Evolutionary conservation across 1,140 invertebrate species (phyloP).

Genomic region (Chelonus insularis): DNA sequence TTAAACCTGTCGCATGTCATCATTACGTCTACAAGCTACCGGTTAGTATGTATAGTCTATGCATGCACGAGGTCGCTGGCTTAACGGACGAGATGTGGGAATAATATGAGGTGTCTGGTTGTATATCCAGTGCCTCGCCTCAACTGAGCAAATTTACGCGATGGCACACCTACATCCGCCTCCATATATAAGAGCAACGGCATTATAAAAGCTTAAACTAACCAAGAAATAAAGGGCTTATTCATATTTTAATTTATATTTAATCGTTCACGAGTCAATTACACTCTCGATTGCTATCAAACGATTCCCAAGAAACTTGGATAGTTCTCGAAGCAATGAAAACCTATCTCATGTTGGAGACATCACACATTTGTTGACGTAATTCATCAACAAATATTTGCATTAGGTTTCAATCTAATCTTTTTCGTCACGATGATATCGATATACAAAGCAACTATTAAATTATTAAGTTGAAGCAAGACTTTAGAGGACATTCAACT

Average conservation of each 20-base stretch:
- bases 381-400: slow-evolving; percentile 16
- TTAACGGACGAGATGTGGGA: background rate
- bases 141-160: slow-evolving; percentile 24
- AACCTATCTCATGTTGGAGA: background rate
- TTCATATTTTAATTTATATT: background rate
- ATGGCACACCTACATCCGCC: slow-evolving; percentile 20
- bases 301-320: too few relatives aligned
- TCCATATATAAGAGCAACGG: slow-evolving; percentile 17
- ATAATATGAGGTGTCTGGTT: background rate
- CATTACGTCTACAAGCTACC: background rate
- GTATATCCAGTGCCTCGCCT: slow-evolving; percentile 8
- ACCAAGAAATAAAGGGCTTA: background rate
- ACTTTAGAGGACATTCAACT: background rate
- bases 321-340: too few relatives aligned
- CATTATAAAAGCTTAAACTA: slow-evolving; percentile 19
- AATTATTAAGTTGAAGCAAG: background rate
- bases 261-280: background rate
- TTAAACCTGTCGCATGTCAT: slow-evolving; percentile 9
- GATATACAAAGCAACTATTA: background rate
- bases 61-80: slow-evolving; percentile 4
- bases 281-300: background rate
- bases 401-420: slow-evolving; percentile 11
- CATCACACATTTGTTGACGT: slow-evolving; percentile 1
- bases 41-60: background rate
- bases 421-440: background rate